phyloP scores from a whole-genome alignment of 2,888 invertebrate species.

The Drosophila limbata region DNA sequence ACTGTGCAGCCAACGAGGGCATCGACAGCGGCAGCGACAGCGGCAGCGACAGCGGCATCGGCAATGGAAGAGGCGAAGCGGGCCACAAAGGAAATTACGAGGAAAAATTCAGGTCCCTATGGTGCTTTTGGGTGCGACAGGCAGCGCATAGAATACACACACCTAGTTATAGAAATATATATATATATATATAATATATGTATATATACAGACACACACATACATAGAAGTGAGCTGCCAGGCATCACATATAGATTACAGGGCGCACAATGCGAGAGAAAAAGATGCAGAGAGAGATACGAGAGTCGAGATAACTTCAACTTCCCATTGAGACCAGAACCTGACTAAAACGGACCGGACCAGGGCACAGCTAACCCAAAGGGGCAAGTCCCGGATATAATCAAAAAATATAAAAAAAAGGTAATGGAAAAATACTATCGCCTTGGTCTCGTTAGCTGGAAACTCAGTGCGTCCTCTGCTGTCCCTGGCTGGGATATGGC shows the following conservation, averaged over 20 bases:
- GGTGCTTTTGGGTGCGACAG: constrained; percentile 78
- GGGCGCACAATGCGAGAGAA: constrained; percentile 57
- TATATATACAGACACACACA: constrained; percentile 25
- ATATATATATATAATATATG: constrained; percentile 11
- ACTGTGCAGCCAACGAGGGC: constrained; percentile 48
- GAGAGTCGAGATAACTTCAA: constrained; percentile 53
- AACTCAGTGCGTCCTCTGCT: constrained; percentile 5
- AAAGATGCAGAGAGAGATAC: constrained; percentile 64
- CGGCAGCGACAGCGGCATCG: constrained; percentile 33
- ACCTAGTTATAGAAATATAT: constrained; percentile 20
- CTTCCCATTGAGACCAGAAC: constrained; percentile 36
- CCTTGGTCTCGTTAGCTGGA: constrained; percentile 25
- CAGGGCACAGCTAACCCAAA: not conserved
- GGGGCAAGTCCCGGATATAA: constrained; percentile 61
- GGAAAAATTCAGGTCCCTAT: constrained; percentile 81
- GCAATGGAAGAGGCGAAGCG: constrained; percentile 21
- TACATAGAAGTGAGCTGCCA: constrained; percentile 35
- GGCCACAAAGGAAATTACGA: constrained; percentile 76
- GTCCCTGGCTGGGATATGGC: constrained; percentile 27
- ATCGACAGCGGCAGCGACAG: constrained; percentile 35
- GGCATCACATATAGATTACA: constrained; percentile 73
- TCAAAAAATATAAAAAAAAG: constrained; percentile 63
- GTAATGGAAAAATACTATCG: constrained; percentile 74
- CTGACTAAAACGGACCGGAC: not conserved
- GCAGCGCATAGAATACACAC: constrained; percentile 57